These are phyloP conservation scores for Eulemur coronatus DNA, from an alignment of 2,797 vertebrate species.

Conservation along the genomic window DNA sequence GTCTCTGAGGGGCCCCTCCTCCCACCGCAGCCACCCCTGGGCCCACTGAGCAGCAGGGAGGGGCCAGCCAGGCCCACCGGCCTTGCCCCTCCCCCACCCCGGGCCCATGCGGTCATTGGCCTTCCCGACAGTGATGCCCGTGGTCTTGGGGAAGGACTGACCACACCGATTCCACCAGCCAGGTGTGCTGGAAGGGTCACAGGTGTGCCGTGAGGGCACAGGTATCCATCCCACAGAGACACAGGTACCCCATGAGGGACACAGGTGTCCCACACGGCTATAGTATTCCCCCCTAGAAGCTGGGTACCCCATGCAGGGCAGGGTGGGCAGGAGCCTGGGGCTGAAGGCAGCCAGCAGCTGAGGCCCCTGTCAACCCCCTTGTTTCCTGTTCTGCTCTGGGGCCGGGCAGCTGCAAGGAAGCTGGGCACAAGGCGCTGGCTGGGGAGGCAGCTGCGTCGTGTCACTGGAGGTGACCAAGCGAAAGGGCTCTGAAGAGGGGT, in stretches of 20 bases:
- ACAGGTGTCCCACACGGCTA: background rate
- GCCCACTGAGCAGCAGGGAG: background rate
- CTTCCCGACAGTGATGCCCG: background rate
- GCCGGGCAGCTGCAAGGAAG: background rate
- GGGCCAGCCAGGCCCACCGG: background rate
- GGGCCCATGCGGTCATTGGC: background rate
- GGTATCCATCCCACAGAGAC: too few relatives aligned
- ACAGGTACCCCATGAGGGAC: too few relatives aligned
- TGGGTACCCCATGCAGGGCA: fast-evolving
- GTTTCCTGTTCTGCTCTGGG: background rate
- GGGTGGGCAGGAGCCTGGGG: fast-evolving
- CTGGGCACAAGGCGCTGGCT: background rate
- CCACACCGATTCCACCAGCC: background rate
- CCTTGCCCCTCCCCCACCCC: background rate
- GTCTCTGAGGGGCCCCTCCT: background rate
- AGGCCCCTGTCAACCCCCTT: background rate
- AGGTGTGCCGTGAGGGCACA: too few relatives aligned
- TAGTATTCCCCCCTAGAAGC: background rate
- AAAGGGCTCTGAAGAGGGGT: background rate
- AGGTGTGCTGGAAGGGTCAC: background rate
- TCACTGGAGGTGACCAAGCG: background rate
- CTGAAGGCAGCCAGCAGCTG: background rate
- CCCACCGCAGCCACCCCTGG: background rate
- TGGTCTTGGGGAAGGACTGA: background rate
- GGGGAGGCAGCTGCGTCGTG: background rate